Evolutionary conservation across 1,140 invertebrate genomes (phyloP).

Genomic region (Panagrolaimus sp.): DNA sequence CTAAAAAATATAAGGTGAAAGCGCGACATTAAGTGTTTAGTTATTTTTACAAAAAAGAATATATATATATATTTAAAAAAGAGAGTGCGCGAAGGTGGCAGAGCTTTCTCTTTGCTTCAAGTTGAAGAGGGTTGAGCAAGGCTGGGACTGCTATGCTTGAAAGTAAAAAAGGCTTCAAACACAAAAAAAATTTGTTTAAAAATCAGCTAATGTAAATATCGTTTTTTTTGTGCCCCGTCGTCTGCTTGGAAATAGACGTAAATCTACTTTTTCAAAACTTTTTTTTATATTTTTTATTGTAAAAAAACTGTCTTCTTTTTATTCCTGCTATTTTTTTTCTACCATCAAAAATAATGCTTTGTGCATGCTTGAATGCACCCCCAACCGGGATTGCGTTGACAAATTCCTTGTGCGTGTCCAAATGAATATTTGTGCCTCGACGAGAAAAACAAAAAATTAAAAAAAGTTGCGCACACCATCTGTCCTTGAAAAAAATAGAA

Average conservation of each 20-base stretch:
- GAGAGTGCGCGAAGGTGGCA: too few species aligned
- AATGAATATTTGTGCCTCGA: not conserved
- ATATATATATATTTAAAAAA: too few species aligned
- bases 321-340: not conserved
- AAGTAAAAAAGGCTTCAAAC: too few species aligned
- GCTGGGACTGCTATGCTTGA: too few species aligned
- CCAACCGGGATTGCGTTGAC: not conserved
- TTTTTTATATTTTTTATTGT: not conserved
- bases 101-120: too few species aligned
- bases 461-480: conserved; percentile 6
- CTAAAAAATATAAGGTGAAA: too few species aligned
- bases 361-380: conserved; percentile 16
- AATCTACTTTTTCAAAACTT: not conserved
- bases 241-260: not conserved
- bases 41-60: too few species aligned
- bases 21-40: too few species aligned
- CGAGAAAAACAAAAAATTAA: too few species aligned
- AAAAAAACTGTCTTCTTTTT: not conserved
- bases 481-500: conserved; percentile 5
- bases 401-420: not conserved
- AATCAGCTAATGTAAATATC: conserved; percentile 9
- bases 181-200: not conserved
- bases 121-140: too few species aligned
- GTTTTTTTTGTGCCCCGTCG: not conserved
- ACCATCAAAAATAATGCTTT: not conserved